Evolutionary conservation across 2,113 vertebrate species (phyloP).

Genomic region (Actenoides lindsayi): DNA sequence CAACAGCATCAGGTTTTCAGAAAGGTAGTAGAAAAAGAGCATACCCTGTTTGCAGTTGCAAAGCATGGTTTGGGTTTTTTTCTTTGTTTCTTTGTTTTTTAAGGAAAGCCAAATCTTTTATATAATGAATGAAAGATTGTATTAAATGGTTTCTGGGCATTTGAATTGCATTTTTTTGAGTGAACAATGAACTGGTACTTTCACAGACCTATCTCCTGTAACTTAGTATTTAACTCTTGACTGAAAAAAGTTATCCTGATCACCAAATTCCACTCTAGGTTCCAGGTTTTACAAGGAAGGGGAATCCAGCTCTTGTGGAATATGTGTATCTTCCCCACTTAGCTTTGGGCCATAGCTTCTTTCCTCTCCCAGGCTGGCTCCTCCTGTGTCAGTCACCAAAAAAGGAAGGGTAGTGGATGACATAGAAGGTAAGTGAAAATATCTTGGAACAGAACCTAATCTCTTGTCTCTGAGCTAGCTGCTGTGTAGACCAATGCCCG

Average conservation of each 20-base stretch:
- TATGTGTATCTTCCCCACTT: neutral
- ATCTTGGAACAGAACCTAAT: neutral
- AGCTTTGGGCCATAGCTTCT: neutral
- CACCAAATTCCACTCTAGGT: neutral
- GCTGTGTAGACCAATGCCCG: neutral
- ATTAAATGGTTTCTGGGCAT: neutral
- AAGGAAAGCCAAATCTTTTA: neutral
- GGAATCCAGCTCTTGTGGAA: neutral
- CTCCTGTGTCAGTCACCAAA: neutral
- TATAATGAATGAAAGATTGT: neutral
- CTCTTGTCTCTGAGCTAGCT: neutral
- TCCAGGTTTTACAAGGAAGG: neutral
- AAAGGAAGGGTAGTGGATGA: neutral
- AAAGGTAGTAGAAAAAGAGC: neutral
- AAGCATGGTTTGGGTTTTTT: neutral
- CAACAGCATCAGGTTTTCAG: neutral
- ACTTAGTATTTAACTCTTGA: neutral
- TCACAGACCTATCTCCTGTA: neutral
- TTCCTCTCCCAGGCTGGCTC: neutral
- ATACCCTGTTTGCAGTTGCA: neutral
- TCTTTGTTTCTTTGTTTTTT: neutral
- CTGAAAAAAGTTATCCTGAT: neutral
- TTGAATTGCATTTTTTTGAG: neutral
- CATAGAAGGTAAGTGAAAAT: neutral
- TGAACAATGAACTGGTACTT: neutral